Percentiles rank a stretch among this genome's conserved stretches.
Conservation (phyloP, 2,797 vertebrate genomes). For the Bradypodion ventrale region DNA sequence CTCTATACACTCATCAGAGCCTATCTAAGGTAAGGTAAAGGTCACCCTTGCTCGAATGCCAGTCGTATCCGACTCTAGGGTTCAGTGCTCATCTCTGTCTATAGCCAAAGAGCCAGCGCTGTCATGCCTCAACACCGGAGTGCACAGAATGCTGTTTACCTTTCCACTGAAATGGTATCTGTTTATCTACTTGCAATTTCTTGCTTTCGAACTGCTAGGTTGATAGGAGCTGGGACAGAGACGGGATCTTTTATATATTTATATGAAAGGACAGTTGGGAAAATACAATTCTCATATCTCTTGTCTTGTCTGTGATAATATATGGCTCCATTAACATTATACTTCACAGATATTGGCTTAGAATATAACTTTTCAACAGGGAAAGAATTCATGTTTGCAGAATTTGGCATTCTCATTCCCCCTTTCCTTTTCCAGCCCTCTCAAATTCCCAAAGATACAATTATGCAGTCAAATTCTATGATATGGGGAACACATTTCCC, state of each 20-base stretch:
- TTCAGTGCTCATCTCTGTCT: too few relatives aligned
- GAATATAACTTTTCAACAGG: neutral
- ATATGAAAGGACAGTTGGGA: slow-evolving; percentile 42
- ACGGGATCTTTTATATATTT: too few relatives aligned
- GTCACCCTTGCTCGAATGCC: too few relatives aligned
- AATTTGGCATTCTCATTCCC: neutral
- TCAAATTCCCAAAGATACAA: neutral
- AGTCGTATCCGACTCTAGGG: too few relatives aligned
- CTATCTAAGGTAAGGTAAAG: neutral
- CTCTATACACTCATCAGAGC: neutral
- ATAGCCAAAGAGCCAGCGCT: too few relatives aligned
- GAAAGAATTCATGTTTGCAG: neutral
- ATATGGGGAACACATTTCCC: neutral
- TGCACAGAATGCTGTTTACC: too few relatives aligned
- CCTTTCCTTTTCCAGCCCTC: neutral
- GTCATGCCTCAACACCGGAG: too few relatives aligned
- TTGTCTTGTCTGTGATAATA: slow-evolving; percentile 22
- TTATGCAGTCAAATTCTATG: neutral
- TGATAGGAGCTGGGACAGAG: slow-evolving; percentile 52
- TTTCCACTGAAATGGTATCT: too few relatives aligned
- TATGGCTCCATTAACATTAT: slow-evolving; percentile 1
- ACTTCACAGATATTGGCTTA: neutral
- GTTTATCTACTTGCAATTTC: too few relatives aligned
- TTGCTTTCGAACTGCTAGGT: too few relatives aligned
- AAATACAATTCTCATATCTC: slow-evolving; percentile 37